These are phyloP conservation scores for Perca schrenkii DNA, from an alignment of 2,113 vertebrate genomes.

Conservation along the genomic window DNA sequence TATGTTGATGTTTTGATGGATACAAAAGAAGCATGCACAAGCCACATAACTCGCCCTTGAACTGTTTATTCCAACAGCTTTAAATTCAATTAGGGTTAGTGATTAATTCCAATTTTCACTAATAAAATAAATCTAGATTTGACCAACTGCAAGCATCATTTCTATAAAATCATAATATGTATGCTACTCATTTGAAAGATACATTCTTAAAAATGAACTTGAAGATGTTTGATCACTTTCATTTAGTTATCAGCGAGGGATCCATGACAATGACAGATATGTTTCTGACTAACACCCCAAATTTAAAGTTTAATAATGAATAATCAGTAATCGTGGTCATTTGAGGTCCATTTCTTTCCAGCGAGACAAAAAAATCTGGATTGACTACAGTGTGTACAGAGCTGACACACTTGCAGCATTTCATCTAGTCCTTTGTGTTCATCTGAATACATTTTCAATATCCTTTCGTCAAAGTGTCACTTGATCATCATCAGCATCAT, in stretches of 20 bases:
- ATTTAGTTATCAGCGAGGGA: conserved; percentile 55
- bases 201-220: conserved; percentile 88
- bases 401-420: conserved; percentile 39
- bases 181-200: conserved; percentile 69
- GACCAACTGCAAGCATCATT: conserved; percentile 86
- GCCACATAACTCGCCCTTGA: conserved; percentile 41
- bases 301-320: conserved; percentile 56
- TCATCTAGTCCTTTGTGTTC: conserved; percentile 63
- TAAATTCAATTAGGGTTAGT: conserved; percentile 47
- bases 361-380: conserved; percentile 61
- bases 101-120: conserved; percentile 49
- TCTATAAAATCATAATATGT: conserved; percentile 81
- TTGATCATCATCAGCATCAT: conserved; percentile 87
- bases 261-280: conserved; percentile 46
- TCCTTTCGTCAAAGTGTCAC: conserved; percentile 82
- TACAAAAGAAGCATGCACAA: conserved; percentile 76
- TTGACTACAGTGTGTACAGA: conserved; percentile 40
- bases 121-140: conserved; percentile 77
- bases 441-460: conserved; percentile 54
- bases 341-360: conserved; percentile 57
- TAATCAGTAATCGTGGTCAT: conserved; percentile 29
- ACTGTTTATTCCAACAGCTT: conserved; percentile 26
- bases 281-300: conserved; percentile 39
- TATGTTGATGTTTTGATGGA: conserved; percentile 55
- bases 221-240: conserved; percentile 73